Percentiles rank a stretch among this genome's conserved stretches.
These are phyloP conservation scores for Eulemur rufifrons DNA, from an alignment of 2,113 vertebrate species.

Conservation along the genomic window DNA sequence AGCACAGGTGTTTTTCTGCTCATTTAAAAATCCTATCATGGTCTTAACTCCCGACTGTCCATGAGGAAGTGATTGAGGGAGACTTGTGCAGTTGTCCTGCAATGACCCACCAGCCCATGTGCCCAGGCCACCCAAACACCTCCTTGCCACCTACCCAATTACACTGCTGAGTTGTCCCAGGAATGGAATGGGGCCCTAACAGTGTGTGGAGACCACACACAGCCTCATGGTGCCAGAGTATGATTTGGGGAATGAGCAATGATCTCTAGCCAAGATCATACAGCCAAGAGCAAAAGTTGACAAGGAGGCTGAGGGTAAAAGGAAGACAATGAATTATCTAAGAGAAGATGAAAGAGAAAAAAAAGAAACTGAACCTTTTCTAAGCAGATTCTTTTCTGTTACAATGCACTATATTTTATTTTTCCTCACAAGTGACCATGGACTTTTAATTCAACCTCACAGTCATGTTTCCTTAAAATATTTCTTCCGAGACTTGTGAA, in stretches of 20 bases:
- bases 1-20: not conserved
- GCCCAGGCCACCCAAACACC: not conserved
- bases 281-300: not conserved
- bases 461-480: not conserved
- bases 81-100: not conserved
- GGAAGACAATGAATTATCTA: not conserved
- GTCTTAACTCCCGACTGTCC: not conserved
- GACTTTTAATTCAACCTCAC: not conserved
- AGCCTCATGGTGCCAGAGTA: not conserved
- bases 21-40: not conserved
- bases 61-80: not conserved
- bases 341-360: constrained; percentile 22
- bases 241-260: not conserved
- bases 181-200: not conserved
- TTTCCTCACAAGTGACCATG: not conserved
- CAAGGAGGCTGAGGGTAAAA: not conserved
- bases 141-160: not conserved
- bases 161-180: not conserved
- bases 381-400: not conserved
- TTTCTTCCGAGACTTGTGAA: not conserved
- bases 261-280: not conserved
- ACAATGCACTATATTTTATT: not conserved
- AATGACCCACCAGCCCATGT: not conserved
- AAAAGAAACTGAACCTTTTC: not conserved
- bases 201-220: not conserved